Evolutionary conservation across 1,140 invertebrate genomes (phyloP).

Genomic region (Octopus sinensis): DNA sequence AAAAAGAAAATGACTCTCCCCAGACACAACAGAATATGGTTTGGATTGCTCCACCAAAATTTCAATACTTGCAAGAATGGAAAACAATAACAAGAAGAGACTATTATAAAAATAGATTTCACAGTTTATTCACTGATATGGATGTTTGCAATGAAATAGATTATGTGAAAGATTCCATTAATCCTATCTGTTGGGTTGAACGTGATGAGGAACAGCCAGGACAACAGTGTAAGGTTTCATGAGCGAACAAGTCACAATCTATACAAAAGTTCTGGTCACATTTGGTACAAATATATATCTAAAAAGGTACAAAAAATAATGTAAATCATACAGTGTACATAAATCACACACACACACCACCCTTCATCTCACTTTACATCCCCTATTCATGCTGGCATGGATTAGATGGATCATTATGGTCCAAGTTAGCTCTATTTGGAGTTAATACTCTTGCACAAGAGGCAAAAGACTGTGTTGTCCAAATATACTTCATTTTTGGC

Average conservation of each 20-base stretch:
- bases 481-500: not conserved
- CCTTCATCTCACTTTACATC: not conserved
- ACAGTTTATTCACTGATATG: too few relatives aligned
- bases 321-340: too few relatives aligned
- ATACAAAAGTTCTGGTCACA: slow-evolving; percentile 82
- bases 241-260: slow-evolving; percentile 92
- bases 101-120: too few relatives aligned
- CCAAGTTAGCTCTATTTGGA: not conserved
- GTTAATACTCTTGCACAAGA: not conserved
- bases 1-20: too few relatives aligned
- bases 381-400: not conserved
- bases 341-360: not conserved
- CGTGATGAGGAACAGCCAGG: slow-evolving; percentile 76
- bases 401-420: not conserved
- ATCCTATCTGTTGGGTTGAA: slow-evolving; percentile 33
- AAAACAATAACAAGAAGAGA: too few relatives aligned
- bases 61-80: too few relatives aligned
- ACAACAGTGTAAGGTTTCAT: slow-evolving; percentile 88
- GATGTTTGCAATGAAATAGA: too few relatives aligned
- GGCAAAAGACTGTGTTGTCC: not conserved
- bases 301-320: slow-evolving; percentile 23
- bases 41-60: too few relatives aligned
- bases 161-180: not conserved
- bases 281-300: slow-evolving; percentile 67
- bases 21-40: too few relatives aligned